Percentiles rank a stretch among this genome's conserved stretches.
These are phyloP conservation scores for Drosophila eohydei DNA, from an alignment of 2,888 invertebrate genomes.

Conservation along the genomic window DNA sequence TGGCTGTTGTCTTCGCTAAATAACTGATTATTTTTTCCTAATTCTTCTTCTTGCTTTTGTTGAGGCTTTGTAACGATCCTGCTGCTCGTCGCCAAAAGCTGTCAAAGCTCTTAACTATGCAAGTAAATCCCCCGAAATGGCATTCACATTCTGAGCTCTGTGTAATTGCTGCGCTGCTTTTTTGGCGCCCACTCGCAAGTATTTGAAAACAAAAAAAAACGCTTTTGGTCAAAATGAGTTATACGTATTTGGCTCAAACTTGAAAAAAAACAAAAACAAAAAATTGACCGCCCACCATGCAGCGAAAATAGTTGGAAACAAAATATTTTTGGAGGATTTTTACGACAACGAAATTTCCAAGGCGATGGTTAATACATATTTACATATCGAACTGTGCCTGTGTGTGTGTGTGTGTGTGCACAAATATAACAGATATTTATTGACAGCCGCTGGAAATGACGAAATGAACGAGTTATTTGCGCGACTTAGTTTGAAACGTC, in stretches of 20 bases:
- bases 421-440: conserved; percentile 65
- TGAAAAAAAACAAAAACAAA: conserved; percentile 7
- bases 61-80: conserved; percentile 17
- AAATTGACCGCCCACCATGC: conserved; percentile 47
- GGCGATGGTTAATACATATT: conserved; percentile 58
- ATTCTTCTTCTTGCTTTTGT: background rate
- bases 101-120: background rate
- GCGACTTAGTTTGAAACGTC: conserved; percentile 62
- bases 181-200: conserved; percentile 53
- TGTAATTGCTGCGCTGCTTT: conserved; percentile 34
- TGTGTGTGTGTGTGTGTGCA: conserved; percentile 18
- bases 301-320: conserved; percentile 21
- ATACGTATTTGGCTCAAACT: conserved; percentile 61
- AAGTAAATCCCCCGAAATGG: conserved; percentile 14
- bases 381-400: conserved; percentile 46
- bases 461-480: conserved; percentile 75
- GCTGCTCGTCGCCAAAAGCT: background rate
- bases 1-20: conserved; percentile 29
- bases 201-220: conserved; percentile 36
- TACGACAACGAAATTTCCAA: conserved; percentile 55
- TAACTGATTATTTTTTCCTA: conserved; percentile 2
- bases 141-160: conserved; percentile 10
- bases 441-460: conserved; percentile 67
- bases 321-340: conserved; percentile 63
- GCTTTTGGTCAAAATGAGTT: conserved; percentile 77